Evolutionary conservation across 2,797 vertebrate species (phyloP).

Genomic region (Tympanoctomys barrerae): DNA sequence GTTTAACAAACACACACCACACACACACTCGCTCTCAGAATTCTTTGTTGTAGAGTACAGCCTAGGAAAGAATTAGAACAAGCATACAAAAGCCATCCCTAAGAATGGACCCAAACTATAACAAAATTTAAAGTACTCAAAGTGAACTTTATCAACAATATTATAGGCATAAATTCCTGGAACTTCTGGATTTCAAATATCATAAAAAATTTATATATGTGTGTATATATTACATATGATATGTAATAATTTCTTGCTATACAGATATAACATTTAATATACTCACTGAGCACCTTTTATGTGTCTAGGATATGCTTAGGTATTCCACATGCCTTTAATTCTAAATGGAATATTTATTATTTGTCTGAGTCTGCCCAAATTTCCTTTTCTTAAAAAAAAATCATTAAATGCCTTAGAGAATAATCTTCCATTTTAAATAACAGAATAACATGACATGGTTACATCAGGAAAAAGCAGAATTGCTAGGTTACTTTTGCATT

Average conservation of each 20-base stretch:
- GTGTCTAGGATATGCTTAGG: not conserved
- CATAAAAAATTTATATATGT: not conserved
- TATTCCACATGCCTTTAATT: not conserved
- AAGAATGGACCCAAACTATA: not conserved
- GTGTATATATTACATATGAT: not conserved
- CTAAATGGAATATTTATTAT: not conserved
- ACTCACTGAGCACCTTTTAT: not conserved
- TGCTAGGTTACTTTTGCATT: constrained; percentile 58
- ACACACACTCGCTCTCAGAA: not conserved
- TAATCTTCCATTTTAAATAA: constrained; percentile 8
- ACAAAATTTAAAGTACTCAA: not conserved
- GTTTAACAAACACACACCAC: not conserved
- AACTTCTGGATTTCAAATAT: not conserved
- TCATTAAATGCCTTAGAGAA: constrained; percentile 53
- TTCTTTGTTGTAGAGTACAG: not conserved
- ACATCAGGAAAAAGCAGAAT: constrained; percentile 21
- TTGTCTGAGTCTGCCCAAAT: not conserved
- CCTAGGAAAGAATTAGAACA: not conserved
- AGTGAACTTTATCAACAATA: not conserved
- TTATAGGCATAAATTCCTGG: not conserved
- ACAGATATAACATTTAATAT: not conserved
- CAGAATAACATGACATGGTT: constrained; percentile 31
- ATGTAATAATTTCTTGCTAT: not conserved
- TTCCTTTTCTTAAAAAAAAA: not conserved
- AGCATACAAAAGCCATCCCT: not conserved